Evolutionary conservation across 2,888 invertebrate species (phyloP).

Genomic region (Amiota communis): DNA sequence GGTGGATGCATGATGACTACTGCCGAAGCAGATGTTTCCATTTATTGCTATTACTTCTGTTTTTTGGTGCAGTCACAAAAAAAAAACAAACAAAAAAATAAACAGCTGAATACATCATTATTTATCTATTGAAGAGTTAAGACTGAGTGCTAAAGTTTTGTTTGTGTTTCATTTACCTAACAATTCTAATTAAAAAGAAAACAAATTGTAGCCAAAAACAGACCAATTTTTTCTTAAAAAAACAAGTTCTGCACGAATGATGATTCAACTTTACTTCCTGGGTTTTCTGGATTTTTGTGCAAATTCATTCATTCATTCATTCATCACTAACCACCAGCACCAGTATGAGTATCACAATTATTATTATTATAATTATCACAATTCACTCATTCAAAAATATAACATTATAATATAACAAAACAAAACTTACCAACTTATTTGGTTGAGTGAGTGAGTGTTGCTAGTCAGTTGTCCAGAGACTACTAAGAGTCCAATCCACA

Average conservation of each 20-base stretch:
- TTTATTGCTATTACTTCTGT: not conserved
- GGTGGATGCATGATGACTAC: no score
- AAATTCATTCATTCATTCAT: no score
- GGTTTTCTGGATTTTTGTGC: not conserved
- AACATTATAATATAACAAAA: no score
- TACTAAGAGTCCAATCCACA: no score
- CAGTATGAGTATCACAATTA: no score
- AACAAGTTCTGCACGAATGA: slow-evolving; percentile 58
- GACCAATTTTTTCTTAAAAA: slow-evolving; percentile 33
- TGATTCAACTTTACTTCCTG: slow-evolving; percentile 53
- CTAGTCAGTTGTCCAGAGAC: no score
- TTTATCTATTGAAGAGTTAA: not conserved
- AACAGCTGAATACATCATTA: not conserved
- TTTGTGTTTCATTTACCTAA: slow-evolving; percentile 27
- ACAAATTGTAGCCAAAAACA: slow-evolving; percentile 35
- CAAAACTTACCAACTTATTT: no score
- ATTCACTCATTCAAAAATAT: no score
- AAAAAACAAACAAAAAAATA: not conserved
- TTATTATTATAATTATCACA: no score
- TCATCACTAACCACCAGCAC: no score
- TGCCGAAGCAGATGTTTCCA: not conserved
- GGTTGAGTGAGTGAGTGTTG: no score
- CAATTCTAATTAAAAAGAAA: slow-evolving; percentile 23
- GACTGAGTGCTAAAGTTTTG: not conserved
- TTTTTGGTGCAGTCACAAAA: not conserved